Base-by-base conservation (phyloP, 2,113 vertebrate species). In the Fulmarus glacialis region DNA sequence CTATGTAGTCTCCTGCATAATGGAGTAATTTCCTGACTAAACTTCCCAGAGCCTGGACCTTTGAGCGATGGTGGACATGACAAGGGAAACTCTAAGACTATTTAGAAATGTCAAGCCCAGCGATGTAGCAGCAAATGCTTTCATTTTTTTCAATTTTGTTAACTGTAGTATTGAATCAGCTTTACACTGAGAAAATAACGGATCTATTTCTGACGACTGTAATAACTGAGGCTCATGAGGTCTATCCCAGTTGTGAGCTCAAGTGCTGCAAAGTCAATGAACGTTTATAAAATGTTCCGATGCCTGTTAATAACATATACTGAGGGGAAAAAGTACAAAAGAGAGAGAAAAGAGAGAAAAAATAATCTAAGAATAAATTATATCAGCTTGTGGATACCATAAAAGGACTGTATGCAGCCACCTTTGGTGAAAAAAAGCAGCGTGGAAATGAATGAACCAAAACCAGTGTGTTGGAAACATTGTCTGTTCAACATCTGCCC, bases 81-180 rank as follows among this genome's bases (percentile, higher is more conserved):
- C 64, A 90, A 89, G 59, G 81, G 92, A 92, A 93, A n/a, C 1
- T 0, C 53, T 71, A 29, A 81, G 56, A 78, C 95, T 93, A 89
- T 67, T 90, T 91, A n/a, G 90, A 95, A 97, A 97, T 95, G 80
- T 95, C 95, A 97, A 90, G 64, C 21, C 38, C 30, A 40, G 80
- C 4, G 15, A 95, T 89, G 40, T 17, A 92, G 72, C 36, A 72
- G 67, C 1, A 12, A 93, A 42, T 47, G 40, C 52, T 89, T 84
- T 67, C 60, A 78, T 53, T 90, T 89, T 90, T 97, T 87, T 67
- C 87, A 70, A 34, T 90, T 90, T 94, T 92, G 59, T 89, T 94
- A 96, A 93, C 94, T 56, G 56, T 36, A 71, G 43, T 78, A 85
- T 87, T 93, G 95, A 89, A 81, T 92, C 75, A 84, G 82, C 26